A percentile compares a stretch with the other conserved stretches of the same genome.
Conservation (phyloP, 2,113 vertebrate species). For the Gallinago media region DNA sequence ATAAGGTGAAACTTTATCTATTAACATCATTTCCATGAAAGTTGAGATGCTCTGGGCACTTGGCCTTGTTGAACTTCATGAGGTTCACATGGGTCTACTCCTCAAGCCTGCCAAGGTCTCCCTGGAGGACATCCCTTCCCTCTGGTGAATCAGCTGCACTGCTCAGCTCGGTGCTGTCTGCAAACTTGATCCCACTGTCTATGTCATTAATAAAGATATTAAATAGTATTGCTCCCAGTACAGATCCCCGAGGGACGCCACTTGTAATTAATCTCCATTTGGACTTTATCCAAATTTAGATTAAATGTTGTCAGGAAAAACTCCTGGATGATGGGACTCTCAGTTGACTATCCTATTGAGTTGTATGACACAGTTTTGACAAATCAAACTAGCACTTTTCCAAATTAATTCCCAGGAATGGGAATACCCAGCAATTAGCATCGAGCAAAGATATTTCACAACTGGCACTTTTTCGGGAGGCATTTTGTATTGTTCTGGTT, state of each 20-base stretch:
- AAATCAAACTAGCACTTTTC: not conserved
- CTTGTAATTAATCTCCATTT: not conserved
- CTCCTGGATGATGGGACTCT: not conserved
- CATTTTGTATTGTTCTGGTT: not conserved
- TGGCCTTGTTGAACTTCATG: not conserved
- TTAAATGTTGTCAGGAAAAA: not conserved
- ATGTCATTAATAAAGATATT: not conserved
- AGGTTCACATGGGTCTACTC: not conserved
- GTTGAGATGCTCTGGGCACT: not conserved
- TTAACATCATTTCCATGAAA: not conserved
- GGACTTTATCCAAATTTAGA: not conserved
- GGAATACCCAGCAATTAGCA: not conserved
- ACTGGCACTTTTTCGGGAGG: not conserved
- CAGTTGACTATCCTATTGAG: not conserved
- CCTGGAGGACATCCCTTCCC: not conserved
- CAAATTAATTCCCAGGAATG: not conserved
- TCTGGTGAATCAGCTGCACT: too few relatives aligned
- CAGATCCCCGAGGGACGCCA: not conserved
- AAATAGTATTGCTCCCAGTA: not conserved
- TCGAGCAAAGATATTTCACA: not conserved
- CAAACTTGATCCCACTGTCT: not conserved
- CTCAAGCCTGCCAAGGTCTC: not conserved
- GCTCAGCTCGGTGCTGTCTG: not conserved
- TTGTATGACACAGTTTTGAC: not conserved
- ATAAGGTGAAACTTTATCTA: not conserved